Percentiles rank a stretch among this genome's conserved stretches.
phyloP scores from a whole-genome alignment of 2,888 invertebrate genomes.

The Eulithis prunata region DNA sequence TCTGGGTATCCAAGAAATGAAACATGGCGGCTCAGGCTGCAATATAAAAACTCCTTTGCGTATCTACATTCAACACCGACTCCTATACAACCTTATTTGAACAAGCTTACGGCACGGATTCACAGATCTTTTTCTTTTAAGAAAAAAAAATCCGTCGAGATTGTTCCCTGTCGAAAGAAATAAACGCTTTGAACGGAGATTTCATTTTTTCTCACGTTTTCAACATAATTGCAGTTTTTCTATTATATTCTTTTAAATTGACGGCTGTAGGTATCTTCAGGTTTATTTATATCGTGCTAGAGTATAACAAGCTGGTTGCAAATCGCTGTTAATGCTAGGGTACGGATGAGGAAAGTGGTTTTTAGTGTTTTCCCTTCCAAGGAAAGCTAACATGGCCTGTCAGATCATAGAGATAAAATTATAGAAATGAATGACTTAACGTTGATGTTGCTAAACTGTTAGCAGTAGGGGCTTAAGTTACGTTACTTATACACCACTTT shows the following conservation, averaged over 20 bases:
- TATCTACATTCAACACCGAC: constrained; percentile 1
- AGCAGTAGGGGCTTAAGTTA: constrained; percentile 6
- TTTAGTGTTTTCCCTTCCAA: constrained; percentile 27
- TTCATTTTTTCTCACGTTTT: constrained; percentile 29
- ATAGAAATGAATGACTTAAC: background rate
- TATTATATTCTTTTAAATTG: constrained; percentile 23
- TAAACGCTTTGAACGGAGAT: constrained; percentile 7
- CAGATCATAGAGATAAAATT: constrained; percentile 20
- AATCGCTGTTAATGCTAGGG: constrained; percentile 22
- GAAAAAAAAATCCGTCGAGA: background rate
- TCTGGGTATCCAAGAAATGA: constrained; percentile 11
- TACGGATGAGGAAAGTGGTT: constrained; percentile 30
- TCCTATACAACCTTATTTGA: constrained; percentile 31
- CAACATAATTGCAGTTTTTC: constrained; percentile 22
- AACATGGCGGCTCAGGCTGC: constrained; percentile 31
- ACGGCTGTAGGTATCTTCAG: background rate
- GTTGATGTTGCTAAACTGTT: constrained; percentile 2
- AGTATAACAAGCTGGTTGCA: constrained; percentile 5
- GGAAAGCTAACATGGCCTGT: constrained; percentile 24
- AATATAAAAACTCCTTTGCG: constrained; percentile 29
- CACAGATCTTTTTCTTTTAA: background rate
- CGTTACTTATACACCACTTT: too few species aligned
- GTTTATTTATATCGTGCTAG: constrained; percentile 12
- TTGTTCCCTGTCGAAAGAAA: constrained; percentile 7
- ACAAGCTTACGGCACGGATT: constrained; percentile 30